Evolutionary conservation across 2,797 vertebrate species (phyloP).

Genomic region (Aphelocoma californica): DNA sequence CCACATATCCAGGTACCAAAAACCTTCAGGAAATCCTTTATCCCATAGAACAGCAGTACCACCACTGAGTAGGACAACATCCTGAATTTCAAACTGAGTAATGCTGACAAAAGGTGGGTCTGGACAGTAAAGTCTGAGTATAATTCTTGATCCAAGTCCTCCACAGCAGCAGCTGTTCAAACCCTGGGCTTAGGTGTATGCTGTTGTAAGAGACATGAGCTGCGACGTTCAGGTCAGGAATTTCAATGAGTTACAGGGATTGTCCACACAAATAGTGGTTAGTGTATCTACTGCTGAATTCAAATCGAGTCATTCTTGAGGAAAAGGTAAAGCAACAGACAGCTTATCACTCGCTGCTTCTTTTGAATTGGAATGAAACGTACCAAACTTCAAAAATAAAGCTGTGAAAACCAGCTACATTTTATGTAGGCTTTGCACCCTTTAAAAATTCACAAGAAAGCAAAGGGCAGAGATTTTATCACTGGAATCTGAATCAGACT

Average conservation of each 20-base stretch:
- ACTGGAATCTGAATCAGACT: background rate
- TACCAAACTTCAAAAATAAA: background rate
- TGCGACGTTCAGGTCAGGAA: background rate
- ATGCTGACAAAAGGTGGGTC: background rate
- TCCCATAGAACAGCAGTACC: background rate
- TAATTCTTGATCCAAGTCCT: background rate
- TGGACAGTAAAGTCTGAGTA: background rate
- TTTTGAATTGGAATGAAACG: background rate
- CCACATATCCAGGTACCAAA: background rate
- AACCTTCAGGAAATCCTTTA: background rate
- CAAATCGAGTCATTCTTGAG: background rate
- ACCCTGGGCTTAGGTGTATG: background rate
- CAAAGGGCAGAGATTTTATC: constrained; percentile 13
- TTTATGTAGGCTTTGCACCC: background rate
- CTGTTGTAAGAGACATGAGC: background rate
- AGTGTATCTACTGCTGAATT: background rate
- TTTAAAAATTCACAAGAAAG: background rate
- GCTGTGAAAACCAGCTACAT: background rate
- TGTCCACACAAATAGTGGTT: background rate
- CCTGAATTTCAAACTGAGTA: background rate
- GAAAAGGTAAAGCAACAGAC: background rate
- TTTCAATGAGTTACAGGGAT: background rate
- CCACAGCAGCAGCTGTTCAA: background rate
- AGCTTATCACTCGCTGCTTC: background rate
- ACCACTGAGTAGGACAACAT: background rate